These are phyloP conservation scores for Euura saliciscinereae DNA, from an alignment of 1,140 invertebrate genomes.

Conservation along the genomic window DNA sequence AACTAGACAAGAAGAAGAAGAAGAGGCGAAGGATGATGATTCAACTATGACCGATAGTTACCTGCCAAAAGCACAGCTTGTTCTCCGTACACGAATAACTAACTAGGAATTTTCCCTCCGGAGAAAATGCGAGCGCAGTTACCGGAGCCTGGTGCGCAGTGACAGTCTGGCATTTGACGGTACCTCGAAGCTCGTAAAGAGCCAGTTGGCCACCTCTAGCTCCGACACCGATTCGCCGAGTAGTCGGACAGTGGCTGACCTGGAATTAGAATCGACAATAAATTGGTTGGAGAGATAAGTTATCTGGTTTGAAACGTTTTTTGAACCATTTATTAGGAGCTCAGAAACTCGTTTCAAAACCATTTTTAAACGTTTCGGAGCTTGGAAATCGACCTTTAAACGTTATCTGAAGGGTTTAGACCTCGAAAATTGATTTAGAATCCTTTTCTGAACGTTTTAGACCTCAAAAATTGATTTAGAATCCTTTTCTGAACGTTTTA, in stretches of 20 bases:
- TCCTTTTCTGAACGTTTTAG: too few relatives aligned
- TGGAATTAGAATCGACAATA: constrained; percentile 24
- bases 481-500: not conserved
- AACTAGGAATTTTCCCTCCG: constrained; percentile 96
- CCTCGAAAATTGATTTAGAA: too few relatives aligned
- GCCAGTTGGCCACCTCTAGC: constrained; percentile 90
- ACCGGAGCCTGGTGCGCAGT: constrained; percentile 86
- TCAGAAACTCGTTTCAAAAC: not conserved
- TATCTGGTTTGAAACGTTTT: not conserved
- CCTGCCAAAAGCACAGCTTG: constrained; percentile 98
- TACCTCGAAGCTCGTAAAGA: constrained; percentile 93
- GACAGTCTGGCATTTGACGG: constrained; percentile 89
- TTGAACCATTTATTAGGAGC: too few relatives aligned
- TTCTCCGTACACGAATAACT: constrained; percentile 96
- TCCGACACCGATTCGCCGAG: constrained; percentile 94
- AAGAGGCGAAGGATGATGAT: constrained; percentile 15
- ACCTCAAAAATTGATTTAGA: too few relatives aligned
- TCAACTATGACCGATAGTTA: constrained; percentile 54
- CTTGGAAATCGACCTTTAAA: too few relatives aligned
- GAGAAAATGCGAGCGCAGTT: constrained; percentile 92
- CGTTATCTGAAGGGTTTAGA: too few relatives aligned
- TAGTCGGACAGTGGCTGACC: constrained; percentile 87
- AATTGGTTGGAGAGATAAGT: constrained; percentile 16
- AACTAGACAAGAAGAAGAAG: constrained; percentile 19
- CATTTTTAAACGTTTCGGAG: not conserved